Percentiles rank a stretch among this genome's conserved stretches.
phyloP scores from a whole-genome alignment of 30 jellyfish, hydroid and myxozoan genomes.

The Hydractinia echinata region DNA sequence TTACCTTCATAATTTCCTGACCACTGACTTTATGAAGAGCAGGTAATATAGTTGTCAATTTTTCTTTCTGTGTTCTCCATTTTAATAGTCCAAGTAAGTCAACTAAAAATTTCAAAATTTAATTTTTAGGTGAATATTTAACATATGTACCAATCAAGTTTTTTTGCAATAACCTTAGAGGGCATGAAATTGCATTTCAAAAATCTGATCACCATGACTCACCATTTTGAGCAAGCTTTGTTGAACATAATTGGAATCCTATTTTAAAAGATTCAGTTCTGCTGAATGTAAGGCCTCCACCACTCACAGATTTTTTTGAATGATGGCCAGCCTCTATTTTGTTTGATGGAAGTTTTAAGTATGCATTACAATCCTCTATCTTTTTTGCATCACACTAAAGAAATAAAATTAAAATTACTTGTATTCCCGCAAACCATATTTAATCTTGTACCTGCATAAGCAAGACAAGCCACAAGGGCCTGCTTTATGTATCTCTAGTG shows the following conservation, averaged over 20 bases:
- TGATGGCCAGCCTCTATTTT: conserved; percentile 48
- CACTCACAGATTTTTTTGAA: conserved; percentile 47
- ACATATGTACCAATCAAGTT: too few relatives aligned
- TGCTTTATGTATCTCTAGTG: too few relatives aligned
- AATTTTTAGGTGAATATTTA: too few relatives aligned
- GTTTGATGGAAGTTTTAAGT: conserved; percentile 75
- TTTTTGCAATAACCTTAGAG: too few relatives aligned
- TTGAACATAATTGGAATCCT: conserved; percentile 89
- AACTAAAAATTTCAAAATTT: conserved; percentile 35
- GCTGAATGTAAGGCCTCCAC: conserved; percentile 77
- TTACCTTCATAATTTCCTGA: conserved; percentile 93
- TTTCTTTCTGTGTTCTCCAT: conserved; percentile 92
- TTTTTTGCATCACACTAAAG: conserved; percentile 74
- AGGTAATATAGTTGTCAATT: conserved; percentile 64
- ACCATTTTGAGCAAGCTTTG: conserved; percentile 98
- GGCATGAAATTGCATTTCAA: too few relatives aligned
- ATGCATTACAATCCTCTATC: conserved; percentile 66
- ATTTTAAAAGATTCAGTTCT: conserved; percentile 64
- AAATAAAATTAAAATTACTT: neutral
- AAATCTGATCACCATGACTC: neutral
- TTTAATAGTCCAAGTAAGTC: conserved; percentile 87
- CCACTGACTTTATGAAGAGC: conserved; percentile 98
- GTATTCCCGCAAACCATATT: too few relatives aligned
- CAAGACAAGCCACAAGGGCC: too few relatives aligned
- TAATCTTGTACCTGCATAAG: too few relatives aligned